phyloP scores from a whole-genome alignment of 2,797 vertebrate genomes.

The Neoniphon sammara region DNA sequence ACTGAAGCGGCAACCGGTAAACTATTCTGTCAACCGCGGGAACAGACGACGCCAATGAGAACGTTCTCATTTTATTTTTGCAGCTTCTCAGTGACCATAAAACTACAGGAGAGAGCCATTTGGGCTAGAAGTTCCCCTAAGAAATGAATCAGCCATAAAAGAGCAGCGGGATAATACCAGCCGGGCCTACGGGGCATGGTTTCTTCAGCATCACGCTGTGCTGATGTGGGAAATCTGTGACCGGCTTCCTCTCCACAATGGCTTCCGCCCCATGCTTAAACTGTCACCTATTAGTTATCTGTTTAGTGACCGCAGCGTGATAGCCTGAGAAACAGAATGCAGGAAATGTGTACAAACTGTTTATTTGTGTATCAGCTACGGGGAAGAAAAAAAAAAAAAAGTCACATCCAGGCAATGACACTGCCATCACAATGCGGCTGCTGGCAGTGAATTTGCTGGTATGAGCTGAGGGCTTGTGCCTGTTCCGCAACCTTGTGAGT shows the following conservation, averaged over 20 bases:
- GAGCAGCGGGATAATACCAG: conserved; percentile 62
- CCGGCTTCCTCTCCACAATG: conserved; percentile 41
- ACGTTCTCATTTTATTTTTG: conserved; percentile 67
- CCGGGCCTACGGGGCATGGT: conserved; percentile 55
- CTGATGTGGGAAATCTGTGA: conserved; percentile 68
- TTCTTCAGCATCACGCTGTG: conserved; percentile 65
- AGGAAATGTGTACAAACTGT: conserved; percentile 22
- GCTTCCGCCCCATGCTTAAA: conserved; percentile 63
- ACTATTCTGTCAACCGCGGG: conserved; percentile 52
- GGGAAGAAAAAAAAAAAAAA: conserved; percentile 48
- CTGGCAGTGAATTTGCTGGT: conserved; percentile 43
- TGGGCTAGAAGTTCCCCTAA: conserved; percentile 62
- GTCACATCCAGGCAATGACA: conserved; percentile 54
- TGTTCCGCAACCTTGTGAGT: conserved; percentile 39
- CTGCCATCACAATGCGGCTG: conserved; percentile 44
- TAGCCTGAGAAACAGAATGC: conserved; percentile 41
- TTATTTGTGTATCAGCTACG: conserved; percentile 23
- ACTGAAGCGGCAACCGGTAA: conserved; percentile 45
- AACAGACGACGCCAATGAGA: conserved; percentile 47
- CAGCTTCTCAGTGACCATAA: conserved; percentile 64
- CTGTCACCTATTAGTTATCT: conserved; percentile 63
- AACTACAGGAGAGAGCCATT: conserved; percentile 66
- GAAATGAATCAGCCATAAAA: conserved; percentile 79
- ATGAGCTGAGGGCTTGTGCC: conserved; percentile 36
- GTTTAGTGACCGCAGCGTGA: conserved; percentile 43